These are phyloP conservation scores for Acanthiza pusilla DNA, from an alignment of 2,797 vertebrate genomes.

Conservation along the genomic window DNA sequence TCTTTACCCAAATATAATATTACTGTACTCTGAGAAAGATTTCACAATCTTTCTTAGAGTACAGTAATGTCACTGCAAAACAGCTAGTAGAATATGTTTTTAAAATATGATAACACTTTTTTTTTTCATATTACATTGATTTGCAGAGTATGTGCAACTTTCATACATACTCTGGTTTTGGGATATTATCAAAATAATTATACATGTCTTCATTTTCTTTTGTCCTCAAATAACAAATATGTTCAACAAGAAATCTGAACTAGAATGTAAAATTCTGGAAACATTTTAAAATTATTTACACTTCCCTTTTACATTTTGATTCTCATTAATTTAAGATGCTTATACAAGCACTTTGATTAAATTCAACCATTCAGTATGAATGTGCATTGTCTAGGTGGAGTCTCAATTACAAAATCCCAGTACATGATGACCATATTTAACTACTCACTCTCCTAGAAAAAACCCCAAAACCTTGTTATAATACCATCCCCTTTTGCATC, in stretches of 20 bases:
- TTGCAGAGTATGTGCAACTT: neutral
- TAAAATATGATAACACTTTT: fast-evolving
- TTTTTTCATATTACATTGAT: neutral
- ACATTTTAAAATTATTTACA: neutral
- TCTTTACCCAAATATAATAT: neutral
- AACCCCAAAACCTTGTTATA: neutral
- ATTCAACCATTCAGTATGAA: neutral
- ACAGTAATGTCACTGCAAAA: neutral
- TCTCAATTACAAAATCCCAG: neutral
- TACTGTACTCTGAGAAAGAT: neutral
- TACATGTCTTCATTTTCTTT: neutral
- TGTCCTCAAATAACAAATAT: neutral
- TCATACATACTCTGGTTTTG: neutral
- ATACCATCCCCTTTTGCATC: neutral
- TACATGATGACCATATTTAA: neutral
- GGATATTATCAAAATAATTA: neutral
- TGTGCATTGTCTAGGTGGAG: neutral
- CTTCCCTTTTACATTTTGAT: neutral
- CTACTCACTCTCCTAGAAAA: neutral
- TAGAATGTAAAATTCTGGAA: neutral
- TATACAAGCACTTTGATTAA: neutral
- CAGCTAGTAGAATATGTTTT: neutral
- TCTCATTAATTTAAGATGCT: neutral
- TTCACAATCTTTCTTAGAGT: neutral
- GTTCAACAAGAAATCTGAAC: neutral